Evolutionary conservation across 2,888 invertebrate genomes (phyloP), one percentile per base, ranked within the genome.

Genomic region (Acleris literana): DNA sequence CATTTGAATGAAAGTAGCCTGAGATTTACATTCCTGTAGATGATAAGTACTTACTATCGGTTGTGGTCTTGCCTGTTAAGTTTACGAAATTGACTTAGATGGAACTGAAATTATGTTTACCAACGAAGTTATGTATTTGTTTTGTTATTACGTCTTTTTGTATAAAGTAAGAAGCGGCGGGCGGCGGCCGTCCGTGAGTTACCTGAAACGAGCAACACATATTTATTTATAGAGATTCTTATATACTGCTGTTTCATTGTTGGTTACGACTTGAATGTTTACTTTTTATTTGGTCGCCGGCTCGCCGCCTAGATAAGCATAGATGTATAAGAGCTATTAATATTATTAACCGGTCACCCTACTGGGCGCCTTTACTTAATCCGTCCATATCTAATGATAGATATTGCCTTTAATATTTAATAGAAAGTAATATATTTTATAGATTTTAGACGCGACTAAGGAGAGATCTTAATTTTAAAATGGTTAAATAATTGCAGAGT

Each of bases 51-150:
- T 92, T 93, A 92, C 90, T 92, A 92, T 93, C 89, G 93, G 93
- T 93, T 93, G 92, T 93, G 93, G 93, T 93, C 93, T 93, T 93
- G 93, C 93, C 93, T 93, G 91, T 91, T 93, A 93, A 91, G 92
- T 92, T 91, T 86, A 90, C 87, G 81, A 88, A 89, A 89, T 86
- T 85, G 83, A 87, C 85, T 87, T 86, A 84, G 86, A 85, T 86
- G 89, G 88, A 89, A 87, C 85, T 88, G 89, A 90, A 91, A 87
- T 90, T 87, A 87, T 82, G 88, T 91, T 90, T 91, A 92, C 92
- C 92, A 92, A 92, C 92, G 92, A 92, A 92, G 86, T 87, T 83
- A 79, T 82, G 71, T 77, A 72, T 83, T 79, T 82, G 83, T 89
- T 90, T 83, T 90, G 85, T 88, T 88, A 80, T 78, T 73, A 72